Base-by-base conservation (phyloP, 2,888 invertebrate species). In the Chaitophorus viminalis region DNA sequence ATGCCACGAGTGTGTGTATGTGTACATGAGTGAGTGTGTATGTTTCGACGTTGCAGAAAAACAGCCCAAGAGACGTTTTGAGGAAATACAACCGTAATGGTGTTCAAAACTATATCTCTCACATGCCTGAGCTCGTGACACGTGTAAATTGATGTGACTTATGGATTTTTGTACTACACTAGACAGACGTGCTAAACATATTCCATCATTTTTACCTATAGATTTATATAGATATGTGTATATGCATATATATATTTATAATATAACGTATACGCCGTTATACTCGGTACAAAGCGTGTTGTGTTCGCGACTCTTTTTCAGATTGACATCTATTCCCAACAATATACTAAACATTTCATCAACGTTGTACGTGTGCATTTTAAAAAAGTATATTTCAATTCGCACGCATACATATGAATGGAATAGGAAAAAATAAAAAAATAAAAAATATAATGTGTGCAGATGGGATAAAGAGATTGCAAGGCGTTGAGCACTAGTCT, bases 141-240 rank as follows among this genome's bases (percentile, higher is more conserved):
- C 18, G 52, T 82, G n/a, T n/a, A 54, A 82, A 82, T 82, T 33
- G 82, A 82, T 54, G 46, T 72, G 82, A 82, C 82, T 54, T 54
- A 36, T 72, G 72, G 72, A 72, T 82, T 82, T 72, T 25, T 72
- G 33, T n/a, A 72, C 54, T 72, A 54, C 25, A 52, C 52, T 33
- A 72, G 39, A 70, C 70, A 31, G 68, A 52, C 72, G 0, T 33
- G 72, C 82, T 52, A 72, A 52, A 54, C 52, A 72, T 36, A n/a
- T 72, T 52, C 82, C 25, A 25, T 82, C 72, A 31, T 82, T 82
- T 68, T 82, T 52, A 65, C n/a, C 39, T 31, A 46, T 31, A 68
- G 36, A 46, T 52, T 82, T 52, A n/a, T 39, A 36, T 74, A 2
- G 4, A 21, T 3, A n/a, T n/a, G 18, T 17, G 52, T 11, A 52